Evolutionary conservation across 2,113 vertebrate genomes (phyloP).

Genomic region (Tenrec ecaudatus): DNA sequence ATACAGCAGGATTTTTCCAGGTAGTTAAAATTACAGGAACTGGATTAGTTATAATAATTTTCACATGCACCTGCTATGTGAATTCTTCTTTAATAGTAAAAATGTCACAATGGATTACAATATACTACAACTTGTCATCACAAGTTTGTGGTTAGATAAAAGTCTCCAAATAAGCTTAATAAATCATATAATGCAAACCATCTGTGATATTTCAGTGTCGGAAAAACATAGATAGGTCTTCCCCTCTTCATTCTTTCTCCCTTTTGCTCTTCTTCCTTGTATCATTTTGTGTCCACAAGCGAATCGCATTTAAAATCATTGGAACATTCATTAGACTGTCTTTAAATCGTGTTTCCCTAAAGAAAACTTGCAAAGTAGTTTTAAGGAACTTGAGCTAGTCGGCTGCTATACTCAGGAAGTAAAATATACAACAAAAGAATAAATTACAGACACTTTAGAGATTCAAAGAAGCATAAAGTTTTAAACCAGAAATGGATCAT

Average conservation of each 20-base stretch:
- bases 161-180: background rate
- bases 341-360: conserved; percentile 23
- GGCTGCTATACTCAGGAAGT: background rate
- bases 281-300: background rate
- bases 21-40: conserved; percentile 32
- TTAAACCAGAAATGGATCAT: background rate
- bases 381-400: background rate
- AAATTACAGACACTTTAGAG: conserved; percentile 31
- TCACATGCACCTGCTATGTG: background rate
- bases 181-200: background rate
- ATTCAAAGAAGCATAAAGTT: background rate
- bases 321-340: conserved; percentile 23
- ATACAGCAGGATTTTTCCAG: background rate
- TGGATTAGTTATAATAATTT: conserved; percentile 37
- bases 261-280: background rate
- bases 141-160: background rate
- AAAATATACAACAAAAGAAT: conserved; percentile 36
- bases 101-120: background rate
- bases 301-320: background rate
- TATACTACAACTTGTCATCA: background rate
- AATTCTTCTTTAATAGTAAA: background rate
- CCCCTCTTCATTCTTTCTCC: background rate
- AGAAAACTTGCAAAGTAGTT: conserved; percentile 42
- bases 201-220: conserved; percentile 10
- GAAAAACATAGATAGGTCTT: background rate